phyloP scores from a whole-genome alignment of 2,113 vertebrate genomes.

The Anguilla rostrata region DNA sequence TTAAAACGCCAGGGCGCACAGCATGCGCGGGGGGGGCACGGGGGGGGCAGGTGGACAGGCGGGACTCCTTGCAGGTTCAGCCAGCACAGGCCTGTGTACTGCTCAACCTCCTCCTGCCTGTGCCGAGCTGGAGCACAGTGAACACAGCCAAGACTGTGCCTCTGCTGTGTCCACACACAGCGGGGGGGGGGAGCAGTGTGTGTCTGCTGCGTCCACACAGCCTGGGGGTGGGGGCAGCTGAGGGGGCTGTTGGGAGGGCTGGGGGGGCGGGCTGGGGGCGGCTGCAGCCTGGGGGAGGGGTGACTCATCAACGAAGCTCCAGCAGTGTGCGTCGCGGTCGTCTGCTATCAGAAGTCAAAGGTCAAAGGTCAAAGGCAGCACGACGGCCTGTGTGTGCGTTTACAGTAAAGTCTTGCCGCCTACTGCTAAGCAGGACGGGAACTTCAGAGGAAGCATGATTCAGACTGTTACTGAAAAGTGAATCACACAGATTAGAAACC shows the following conservation, averaged over 20 bases:
- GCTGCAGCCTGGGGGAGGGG: not conserved
- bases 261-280: not conserved
- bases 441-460: not conserved
- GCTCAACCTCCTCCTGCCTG: too few species aligned
- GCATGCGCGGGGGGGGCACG: conserved; percentile 7
- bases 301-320: conserved; percentile 23
- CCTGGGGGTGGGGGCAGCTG: too few species aligned
- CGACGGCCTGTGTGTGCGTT: not conserved
- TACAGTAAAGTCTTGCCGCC: too few species aligned
- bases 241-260: too few species aligned
- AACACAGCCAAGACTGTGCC: too few species aligned
- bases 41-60: not conserved
- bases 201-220: not conserved
- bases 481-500: not conserved
- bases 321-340: too few species aligned
- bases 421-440: not conserved
- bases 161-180: not conserved
- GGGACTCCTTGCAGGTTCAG: not conserved
- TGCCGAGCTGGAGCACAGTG: too few species aligned
- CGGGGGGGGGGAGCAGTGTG: not conserved
- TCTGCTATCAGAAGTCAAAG: too few species aligned
- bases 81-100: not conserved
- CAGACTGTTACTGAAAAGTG: not conserved
- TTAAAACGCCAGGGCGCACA: conserved; percentile 53
- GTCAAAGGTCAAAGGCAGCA: too few species aligned